Evolutionary conservation across 2,113 vertebrate genomes (phyloP).

Genomic region (Cryptotis parvus): DNA sequence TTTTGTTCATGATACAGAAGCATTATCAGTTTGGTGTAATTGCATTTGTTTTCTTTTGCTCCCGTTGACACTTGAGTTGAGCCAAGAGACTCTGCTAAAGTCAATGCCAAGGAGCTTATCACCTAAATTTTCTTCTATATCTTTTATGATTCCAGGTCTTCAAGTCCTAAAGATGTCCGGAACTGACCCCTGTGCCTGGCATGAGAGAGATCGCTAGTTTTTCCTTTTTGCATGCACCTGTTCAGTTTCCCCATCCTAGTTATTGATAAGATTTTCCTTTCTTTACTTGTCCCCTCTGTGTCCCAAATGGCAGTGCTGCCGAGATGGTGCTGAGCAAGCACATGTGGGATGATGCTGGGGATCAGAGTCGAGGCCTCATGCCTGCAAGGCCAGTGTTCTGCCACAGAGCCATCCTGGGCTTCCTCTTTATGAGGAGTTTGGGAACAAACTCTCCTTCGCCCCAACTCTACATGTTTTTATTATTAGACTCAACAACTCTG

Average conservation of each 20-base stretch:
- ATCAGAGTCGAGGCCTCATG: too few species aligned
- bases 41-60: not conserved
- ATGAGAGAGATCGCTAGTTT: not conserved
- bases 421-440: not conserved
- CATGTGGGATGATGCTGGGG: too few species aligned
- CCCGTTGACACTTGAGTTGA: not conserved
- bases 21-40: not conserved
- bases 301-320: too few species aligned
- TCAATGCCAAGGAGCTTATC: not conserved
- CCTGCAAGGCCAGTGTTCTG: not conserved
- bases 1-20: not conserved
- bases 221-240: not conserved
- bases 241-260: not conserved
- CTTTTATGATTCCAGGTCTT: not conserved
- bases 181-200: not conserved
- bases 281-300: too few species aligned
- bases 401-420: not conserved
- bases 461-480: not conserved
- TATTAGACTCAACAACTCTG: slow-evolving; percentile 44
- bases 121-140: not conserved
- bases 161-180: not conserved
- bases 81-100: not conserved
- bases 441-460: not conserved
- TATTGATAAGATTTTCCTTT: not conserved
- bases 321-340: too few species aligned